Base-by-base conservation (phyloP, 2,797 vertebrate genomes). In the Amniataba percoides region DNA sequence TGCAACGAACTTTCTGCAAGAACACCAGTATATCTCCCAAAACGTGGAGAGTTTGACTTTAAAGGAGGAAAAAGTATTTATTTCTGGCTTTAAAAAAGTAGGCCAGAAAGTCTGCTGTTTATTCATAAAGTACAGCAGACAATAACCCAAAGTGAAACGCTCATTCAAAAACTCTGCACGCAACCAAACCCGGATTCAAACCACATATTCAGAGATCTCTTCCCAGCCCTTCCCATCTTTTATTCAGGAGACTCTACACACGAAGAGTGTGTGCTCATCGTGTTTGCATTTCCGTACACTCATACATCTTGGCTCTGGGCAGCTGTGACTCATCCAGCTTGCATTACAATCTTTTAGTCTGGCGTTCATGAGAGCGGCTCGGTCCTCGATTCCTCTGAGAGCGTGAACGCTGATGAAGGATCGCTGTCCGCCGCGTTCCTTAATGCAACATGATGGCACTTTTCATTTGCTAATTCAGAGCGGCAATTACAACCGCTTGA, bases 251-350 rank as follows among this genome's bases (percentile, higher is more conserved):
- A 42, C 64, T 80, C 18, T 11, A 52, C 61, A 62, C 69, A 12
- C 13, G 25, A 42, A 7, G 51, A 56, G 72, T 59, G 74, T 40
- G 13, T 70, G 19, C 80, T 64, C 63, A 58, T 66, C 3, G 0
- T 83, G 81, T 69, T 53, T 67, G 53, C 69, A 63, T 77, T 49
- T 80, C 69, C 18, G 19, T 52, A 51, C 73, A 42, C 65, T 75
- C 73, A 51, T 74, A 31, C 27, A 31, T 58, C 62, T 76, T 45
- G 67, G 75, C 86, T 72, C 66, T 34, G 71, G 76, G 81, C 82
- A 19, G 79, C 70, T 80, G 57, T 87, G 87, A 87, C 76, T 89
- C 91, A 87, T 81, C 66, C 71, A 59, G 83, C 62, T 89, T 79
- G 60, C 66, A 60, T 82, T 84, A 82, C 67, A 87, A 71, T 82